Evolutionary conservation across 2,113 vertebrate genomes (phyloP), one percentile per base, ranked within the genome.

Genomic region (Arizona elegans): DNA sequence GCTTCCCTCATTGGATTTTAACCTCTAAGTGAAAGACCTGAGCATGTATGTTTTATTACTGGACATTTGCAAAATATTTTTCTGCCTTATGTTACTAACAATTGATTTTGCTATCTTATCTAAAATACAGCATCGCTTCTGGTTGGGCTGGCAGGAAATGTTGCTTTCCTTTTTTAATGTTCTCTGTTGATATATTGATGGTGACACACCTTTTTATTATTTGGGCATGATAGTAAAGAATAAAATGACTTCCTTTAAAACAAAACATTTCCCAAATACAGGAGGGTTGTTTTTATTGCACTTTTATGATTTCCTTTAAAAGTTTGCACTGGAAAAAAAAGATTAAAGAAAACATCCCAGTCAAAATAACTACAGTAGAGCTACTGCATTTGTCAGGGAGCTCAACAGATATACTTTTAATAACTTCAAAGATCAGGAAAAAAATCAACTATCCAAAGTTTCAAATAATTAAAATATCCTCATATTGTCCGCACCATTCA

Each of bases 291-390:
- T 94, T 90, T 94, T 96, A 94, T 97, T 95, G 8, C 87, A 93
- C 59, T 92, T 97, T 98, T 98, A 97, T 97, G 97, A 96, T 95
- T 98, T 98, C 97, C 97, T 96, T 94, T 95, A 12, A 93, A 96
- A 96, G 96, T 96, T 96, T 95, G 86, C 91, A 6, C 59, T 92
- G 89, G 89, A 94, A 81, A 95, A 85, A 95, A 81, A 94, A 86
- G 94, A 92, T 90, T 92, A 55, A 94, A 96, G 93, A n/a, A 53
- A 91, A 23, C 86, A 90, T 96, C 56, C 0, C 15, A 89, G 94
- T 54, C 90, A 90, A 93, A 87, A 88, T 65, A 55, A 58, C 5
- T 8, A 53, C 17, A 54, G 0, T 70, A 81, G 17, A 24, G 50
- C 26, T 65, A 1, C 59, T 38, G 88, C 23, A 5, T 29, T 54